These are phyloP conservation scores for Crenuchus spilurus DNA, from an alignment of 2,797 vertebrate species.

Conservation along the genomic window DNA sequence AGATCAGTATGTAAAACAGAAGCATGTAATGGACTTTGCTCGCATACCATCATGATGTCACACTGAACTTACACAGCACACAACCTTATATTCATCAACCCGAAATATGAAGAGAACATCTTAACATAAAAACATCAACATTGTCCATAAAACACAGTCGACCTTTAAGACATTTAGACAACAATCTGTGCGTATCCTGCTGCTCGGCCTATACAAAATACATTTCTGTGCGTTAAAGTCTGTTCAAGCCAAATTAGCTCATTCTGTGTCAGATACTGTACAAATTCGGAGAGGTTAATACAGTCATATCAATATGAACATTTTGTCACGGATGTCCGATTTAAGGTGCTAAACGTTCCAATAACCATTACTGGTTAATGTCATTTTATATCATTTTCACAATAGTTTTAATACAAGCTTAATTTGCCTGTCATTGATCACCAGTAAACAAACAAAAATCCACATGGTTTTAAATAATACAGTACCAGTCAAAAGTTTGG, in stretches of 20 bases:
- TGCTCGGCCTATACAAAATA: conserved; percentile 16
- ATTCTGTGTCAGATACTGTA: neutral
- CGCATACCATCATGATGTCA: neutral
- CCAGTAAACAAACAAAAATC: too few species aligned
- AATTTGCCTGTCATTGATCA: too few species aligned
- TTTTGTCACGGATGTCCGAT: too few species aligned
- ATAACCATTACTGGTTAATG: too few species aligned
- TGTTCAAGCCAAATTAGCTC: too few species aligned
- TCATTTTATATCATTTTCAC: too few species aligned
- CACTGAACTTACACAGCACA: neutral
- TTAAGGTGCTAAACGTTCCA: too few species aligned
- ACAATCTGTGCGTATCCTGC: conserved; percentile 12
- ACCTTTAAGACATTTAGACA: conserved; percentile 11
- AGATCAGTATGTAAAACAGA: neutral
- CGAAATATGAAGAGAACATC: neutral
- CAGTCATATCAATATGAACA: too few species aligned
- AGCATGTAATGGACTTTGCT: neutral
- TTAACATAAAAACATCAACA: conserved; percentile 1
- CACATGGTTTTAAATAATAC: too few species aligned
- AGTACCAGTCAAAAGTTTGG: too few species aligned
- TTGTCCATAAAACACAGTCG: neutral
- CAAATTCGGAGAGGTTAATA: too few species aligned
- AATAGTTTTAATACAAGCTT: too few species aligned
- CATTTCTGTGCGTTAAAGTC: neutral
- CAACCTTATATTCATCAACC: neutral